Evolutionary conservation across 2,797 vertebrate genomes (phyloP), one percentile per base, ranked within the genome.

Genomic region (Synanceia verrucosa): DNA sequence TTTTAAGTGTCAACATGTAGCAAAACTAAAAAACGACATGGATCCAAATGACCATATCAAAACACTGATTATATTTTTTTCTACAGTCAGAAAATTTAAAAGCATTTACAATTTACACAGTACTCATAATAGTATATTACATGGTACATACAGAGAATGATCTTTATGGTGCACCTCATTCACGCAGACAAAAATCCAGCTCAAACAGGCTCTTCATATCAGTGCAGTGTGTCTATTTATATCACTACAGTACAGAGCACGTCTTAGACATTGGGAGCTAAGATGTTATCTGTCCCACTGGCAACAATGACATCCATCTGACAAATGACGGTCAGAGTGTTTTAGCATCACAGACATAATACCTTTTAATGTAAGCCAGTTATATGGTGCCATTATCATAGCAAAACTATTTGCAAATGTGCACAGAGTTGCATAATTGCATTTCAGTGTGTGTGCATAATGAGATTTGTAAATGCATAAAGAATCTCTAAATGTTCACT

Each of bases 291-390:
- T 43, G 59, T 60, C 47, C 36, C 53, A 43, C 28, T 13, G 26
- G 29, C 29, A 66, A 58, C 7, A 8, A 50, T 55, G n/a, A 41
- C 23, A 26, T 61, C 47, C 39, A 5, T 57, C 24, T 37, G 39
- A 73, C 52, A 73, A 57, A 85, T 33, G 76, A 86, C 46, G 29
- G 48, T 77, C 44, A 71, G 58, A 56, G 28, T 60, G 33, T 63
- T 62, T 46, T 18, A 75, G 16, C 62, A 78, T 84, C 72, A 83
- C 84, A 21, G 72, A 90, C 73, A 77, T 67, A 76, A 83, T 59
- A 86, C 73, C 81, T 84, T 90, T 91, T 85, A 91, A 87, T 87
- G 39, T 78, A 79, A 89, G 67, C 47, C 79, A 69, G 66, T 41
- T 8, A 41, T 2, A 41, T 41, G 18, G 39, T 7, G 39, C 8